A percentile compares a stretch with the other conserved stretches of the same genome.
Evolutionary conservation across 2,888 invertebrate species (phyloP).

Genomic region (Dastarcus helophoroides): DNA sequence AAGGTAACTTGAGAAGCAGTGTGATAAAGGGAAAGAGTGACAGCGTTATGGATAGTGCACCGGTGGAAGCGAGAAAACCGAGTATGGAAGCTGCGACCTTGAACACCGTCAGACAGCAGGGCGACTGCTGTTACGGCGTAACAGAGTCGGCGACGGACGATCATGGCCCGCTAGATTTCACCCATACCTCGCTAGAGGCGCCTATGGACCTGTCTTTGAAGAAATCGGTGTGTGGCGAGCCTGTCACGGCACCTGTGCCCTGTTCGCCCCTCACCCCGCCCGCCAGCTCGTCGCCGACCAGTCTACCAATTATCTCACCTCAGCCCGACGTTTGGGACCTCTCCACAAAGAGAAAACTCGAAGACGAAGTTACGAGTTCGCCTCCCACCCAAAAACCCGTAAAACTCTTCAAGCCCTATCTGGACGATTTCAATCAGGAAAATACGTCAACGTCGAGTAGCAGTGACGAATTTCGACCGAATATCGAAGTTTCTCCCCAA

Average conservation of each 20-base stretch:
- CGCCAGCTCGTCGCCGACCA: slow-evolving; percentile 15
- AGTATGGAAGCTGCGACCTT: slow-evolving; percentile 29
- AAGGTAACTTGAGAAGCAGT: slow-evolving; percentile 64
- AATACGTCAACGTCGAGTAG: slow-evolving; percentile 21
- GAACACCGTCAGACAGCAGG: slow-evolving; percentile 16
- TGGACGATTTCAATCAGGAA: slow-evolving; percentile 51
- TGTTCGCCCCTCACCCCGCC: slow-evolving; percentile 16
- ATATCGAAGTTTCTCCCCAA: slow-evolving; percentile 26
- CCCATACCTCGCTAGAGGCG: slow-evolving; percentile 27
- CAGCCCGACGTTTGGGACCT: slow-evolving; percentile 35
- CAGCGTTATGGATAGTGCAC: slow-evolving; percentile 11
- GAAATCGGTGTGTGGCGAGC: slow-evolving; percentile 22
- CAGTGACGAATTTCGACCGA: slow-evolving; percentile 27
- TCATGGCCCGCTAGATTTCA: slow-evolving; percentile 29
- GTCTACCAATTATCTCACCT: slow-evolving; percentile 11
- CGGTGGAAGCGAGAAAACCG: slow-evolving; percentile 24
- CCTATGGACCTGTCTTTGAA: slow-evolving; percentile 38
- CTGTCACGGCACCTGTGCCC: slow-evolving; percentile 23
- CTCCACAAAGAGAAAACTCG: slow-evolving; percentile 27
- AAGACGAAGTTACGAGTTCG: slow-evolving; percentile 13
- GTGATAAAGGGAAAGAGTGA: slow-evolving; percentile 41
- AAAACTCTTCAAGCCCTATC: slow-evolving; percentile 67
- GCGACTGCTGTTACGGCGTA: slow-evolving; percentile 19
- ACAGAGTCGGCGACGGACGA: slow-evolving; percentile 13
- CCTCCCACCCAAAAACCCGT: slow-evolving; percentile 43